Base-by-base conservation (phyloP, 2,113 vertebrate genomes). In the Hucho hucho region DNA sequence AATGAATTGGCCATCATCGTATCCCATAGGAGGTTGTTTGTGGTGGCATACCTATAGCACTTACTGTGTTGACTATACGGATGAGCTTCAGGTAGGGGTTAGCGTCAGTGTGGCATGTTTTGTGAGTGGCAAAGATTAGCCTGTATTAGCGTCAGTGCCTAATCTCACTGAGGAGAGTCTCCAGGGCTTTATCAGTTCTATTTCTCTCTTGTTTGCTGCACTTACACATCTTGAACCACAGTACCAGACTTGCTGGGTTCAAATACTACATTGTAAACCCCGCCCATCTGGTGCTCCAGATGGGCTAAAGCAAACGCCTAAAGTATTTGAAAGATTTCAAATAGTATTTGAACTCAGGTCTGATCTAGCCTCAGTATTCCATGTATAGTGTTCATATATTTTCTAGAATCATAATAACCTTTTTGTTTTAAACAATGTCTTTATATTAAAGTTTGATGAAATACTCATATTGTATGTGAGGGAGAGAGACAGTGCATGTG, bases 71-170 rank as follows among this genome's bases (percentile, higher is more conserved):
- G 37, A 43, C 37, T 43, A 43, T 43, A 43, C 9, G 9, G 37
- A 43, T 11, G 37, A 43, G 37, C 37, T 43, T 3, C 37, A 43
- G 37, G 9, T 43, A 43, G 37, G 7, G 37, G 37, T 43, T 12
- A 43, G 37, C 9, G 3, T 6, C 26, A 71, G 63, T 76, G 83
- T 49, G 69, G 76, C 84, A 85, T 87, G 84, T 88, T 91, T 90
- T 91, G 84, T 88, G 83, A 89, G 89, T 90, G 87, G 84, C 83
- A 83, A 88, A 87, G 88, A 89, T 89, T 89, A 91, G 86, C 74
- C 75, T 81, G 83, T 91, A 90, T 90, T 87, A 89, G 88, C 84
- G 82, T 82, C 79, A 69, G 82, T 91, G 49, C 13, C 49, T 53
- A 90, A 90, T 89, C 87, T 81, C 85, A 88, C 90, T 90, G 85